Evolutionary conservation across 2,113 vertebrate genomes (phyloP).

Genomic region (Proterorhinus semilunaris): DNA sequence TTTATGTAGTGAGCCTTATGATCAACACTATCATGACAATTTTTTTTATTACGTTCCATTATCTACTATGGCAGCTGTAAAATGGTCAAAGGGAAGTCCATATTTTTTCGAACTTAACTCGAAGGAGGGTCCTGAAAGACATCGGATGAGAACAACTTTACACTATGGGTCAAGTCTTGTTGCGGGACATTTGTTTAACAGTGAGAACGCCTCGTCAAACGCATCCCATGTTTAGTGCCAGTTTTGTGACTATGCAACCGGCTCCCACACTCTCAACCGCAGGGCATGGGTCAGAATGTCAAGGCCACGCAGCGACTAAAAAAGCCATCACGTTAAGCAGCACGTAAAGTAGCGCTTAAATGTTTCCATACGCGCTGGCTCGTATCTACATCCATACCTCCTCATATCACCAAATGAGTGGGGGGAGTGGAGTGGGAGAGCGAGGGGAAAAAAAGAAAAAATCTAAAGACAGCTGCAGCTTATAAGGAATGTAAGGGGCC

Average conservation of each 20-base stretch:
- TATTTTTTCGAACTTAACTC: too few relatives aligned
- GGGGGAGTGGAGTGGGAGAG: neutral
- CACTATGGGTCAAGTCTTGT: too few relatives aligned
- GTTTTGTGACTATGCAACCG: neutral
- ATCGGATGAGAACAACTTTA: too few relatives aligned
- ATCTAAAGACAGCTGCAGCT: constrained; percentile 93
- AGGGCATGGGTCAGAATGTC: constrained; percentile 20
- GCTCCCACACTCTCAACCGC: neutral
- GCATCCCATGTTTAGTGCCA: neutral
- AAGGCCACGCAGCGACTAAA: constrained; percentile 13
- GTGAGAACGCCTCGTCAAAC: neutral
- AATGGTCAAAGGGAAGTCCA: too few relatives aligned
- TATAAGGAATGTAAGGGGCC: constrained; percentile 95
- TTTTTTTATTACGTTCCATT: too few relatives aligned
- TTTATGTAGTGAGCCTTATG: too few relatives aligned
- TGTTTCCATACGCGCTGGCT: constrained; percentile 68
- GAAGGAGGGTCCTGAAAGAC: too few relatives aligned
- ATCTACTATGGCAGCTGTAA: too few relatives aligned
- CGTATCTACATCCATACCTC: constrained; percentile 66
- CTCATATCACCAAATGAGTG: constrained; percentile 58
- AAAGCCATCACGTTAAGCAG: constrained; percentile 24
- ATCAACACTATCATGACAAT: too few relatives aligned
- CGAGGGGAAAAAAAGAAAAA: neutral
- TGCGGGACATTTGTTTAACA: too few relatives aligned
- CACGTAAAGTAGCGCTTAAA: constrained; percentile 46